Percentiles rank a stretch among this genome's conserved stretches.
These are phyloP conservation scores for Bos indicus DNA, from an alignment of 2,113 vertebrate species.

Conservation along the genomic window DNA sequence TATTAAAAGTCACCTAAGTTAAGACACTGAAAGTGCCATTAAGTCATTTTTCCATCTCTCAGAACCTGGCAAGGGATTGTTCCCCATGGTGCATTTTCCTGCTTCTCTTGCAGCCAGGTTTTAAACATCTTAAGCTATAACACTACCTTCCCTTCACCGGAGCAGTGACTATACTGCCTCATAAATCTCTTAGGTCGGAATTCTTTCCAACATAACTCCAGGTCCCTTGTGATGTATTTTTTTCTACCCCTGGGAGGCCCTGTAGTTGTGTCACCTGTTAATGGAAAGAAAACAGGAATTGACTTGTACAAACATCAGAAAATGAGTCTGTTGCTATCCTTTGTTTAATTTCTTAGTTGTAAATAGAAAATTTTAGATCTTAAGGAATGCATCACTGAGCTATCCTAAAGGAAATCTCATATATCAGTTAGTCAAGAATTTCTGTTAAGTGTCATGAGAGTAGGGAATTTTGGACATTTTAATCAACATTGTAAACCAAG, in stretches of 20 bases:
- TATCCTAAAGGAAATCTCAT: not conserved
- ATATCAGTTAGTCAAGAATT: not conserved
- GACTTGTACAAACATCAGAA: conserved; percentile 36
- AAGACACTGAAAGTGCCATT: conserved; percentile 66
- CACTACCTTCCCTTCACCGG: conserved; percentile 22
- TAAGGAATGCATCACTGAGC: not conserved
- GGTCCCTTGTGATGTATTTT: conserved; percentile 60
- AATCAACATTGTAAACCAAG: not conserved
- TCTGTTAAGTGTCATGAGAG: not conserved
- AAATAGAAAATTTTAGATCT: conserved; percentile 20
- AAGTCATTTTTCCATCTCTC: conserved; percentile 68
- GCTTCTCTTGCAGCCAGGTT: conserved; percentile 67
- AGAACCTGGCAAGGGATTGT: conserved; percentile 64
- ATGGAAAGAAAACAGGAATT: conserved; percentile 26
- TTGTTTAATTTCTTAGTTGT: conserved; percentile 28
- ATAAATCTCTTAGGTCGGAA: conserved; percentile 65
- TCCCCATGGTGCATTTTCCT: conserved; percentile 62
- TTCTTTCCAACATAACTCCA: conserved; percentile 54
- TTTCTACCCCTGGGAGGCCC: conserved; percentile 34
- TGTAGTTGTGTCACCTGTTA: conserved; percentile 44
- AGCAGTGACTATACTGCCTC: conserved; percentile 56
- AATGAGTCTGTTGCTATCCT: not conserved
- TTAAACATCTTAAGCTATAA: conserved; percentile 72
- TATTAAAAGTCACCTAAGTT: conserved; percentile 60
- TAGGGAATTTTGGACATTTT: not conserved